Evolutionary conservation across 2,888 invertebrate genomes (phyloP), one percentile per base, ranked within the genome.

Genomic region (Willowsia nigromaculata): DNA sequence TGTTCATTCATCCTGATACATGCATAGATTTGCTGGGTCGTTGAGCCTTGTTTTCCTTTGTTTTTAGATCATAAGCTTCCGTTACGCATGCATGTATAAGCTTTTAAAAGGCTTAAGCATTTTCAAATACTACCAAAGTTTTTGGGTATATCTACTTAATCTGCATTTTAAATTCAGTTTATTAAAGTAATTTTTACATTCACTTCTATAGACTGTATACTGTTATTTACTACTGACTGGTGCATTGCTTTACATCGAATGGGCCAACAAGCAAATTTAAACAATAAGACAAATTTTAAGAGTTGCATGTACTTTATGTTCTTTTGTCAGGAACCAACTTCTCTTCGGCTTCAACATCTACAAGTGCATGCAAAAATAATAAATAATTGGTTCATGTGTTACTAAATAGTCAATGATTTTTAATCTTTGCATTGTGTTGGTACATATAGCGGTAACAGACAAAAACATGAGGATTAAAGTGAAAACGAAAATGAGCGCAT

Each of bases 1-100:
- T 30, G 76, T n/a, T 76, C 50, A 53, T 27, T 50, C 76, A 50
- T 50, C 76, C 27, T 11, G 50, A 47, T 47, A 74, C 47, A 74
- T 74, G 30, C 11, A 59, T 30, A 71, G 22, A 40, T 40, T 40
- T 9, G 68, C 5, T 65, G 50, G 47, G 47, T 9, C 6, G 47
- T 74, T 47, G 5, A 9, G 53, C 15, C 5, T 6, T n/a, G 33
- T 65, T 65, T 33, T 65, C 33, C 33, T 65, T 50, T 47, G 15
- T n/a, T 65, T 50, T 47, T 30, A 7, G 43, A 37, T 18, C 33
- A 47, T 43, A 27, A 7, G 9, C 15, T 15, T 5, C n/a, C 30
- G 50, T 76, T 76, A 50, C 30, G n/a, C n/a, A n/a, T n/a, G n/a
- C n/a, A n/a, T n/a, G 47, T 50, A 76, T 50, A 30, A 27, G 30